Evolutionary conservation across 2,888 invertebrate species (phyloP), one percentile per base, ranked within the genome.

Genomic region (Poecilobothrus nobilitatus): DNA sequence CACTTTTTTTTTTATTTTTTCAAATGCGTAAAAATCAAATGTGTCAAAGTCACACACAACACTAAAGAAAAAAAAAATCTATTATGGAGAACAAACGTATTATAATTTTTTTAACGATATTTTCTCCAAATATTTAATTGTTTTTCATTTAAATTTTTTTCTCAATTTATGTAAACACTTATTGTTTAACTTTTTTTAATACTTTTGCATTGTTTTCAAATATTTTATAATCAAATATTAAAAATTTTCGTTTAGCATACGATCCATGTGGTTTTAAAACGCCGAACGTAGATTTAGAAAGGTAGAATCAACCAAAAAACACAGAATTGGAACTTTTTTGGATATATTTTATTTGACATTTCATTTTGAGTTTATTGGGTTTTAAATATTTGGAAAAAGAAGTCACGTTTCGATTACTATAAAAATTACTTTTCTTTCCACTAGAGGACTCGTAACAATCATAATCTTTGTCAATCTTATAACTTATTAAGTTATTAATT

Each of bases 211-310:
- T 77, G 76, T 78, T 76, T 78, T 74, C 74, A 78, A 76, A 78
- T 78, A 79, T 77, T 76, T 78, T 75, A 68, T 72, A 73, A 72
- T 71, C 74, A 74, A 76, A 75, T 75, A 75, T 75, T 72, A 72
- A 72, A 75, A 78, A 76, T 76, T 77, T 76, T 77, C 76, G 76
- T 71, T 74, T 75, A 72, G 76, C 75, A 76, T 76, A 77, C 75
- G 75, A 85, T 85, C 86, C 87, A 87, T 87, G 87, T 86, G 87
- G 86, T 86, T 80, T 86, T 71, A 84, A 84, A 85, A 86, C 86
- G 86, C 86, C 87, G 86, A 86, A 86, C 78, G 85, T 85, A 85
- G 86, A 85, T 63, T 63, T 63, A 22, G 63, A 63, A 63, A 63
- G 27, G 63, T 18, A 53, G 53, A 53, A 53, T n/a, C 9, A 18